A percentile compares a stretch with the other conserved stretches of the same genome.
These are phyloP conservation scores for Magallana gigas DNA, from an alignment of 1,140 invertebrate species.

Conservation along the genomic window DNA sequence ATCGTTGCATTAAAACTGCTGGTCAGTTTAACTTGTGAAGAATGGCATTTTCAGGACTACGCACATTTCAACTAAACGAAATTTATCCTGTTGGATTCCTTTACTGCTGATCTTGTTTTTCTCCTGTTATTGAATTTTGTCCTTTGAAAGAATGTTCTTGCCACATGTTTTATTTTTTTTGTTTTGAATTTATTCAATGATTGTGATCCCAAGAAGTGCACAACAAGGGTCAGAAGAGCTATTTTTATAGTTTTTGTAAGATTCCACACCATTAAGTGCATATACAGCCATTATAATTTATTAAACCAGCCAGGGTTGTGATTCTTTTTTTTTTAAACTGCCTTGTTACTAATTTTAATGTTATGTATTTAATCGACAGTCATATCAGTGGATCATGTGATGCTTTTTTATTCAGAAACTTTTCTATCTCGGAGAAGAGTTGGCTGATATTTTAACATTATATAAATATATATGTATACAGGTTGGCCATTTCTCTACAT, in stretches of 20 bases:
- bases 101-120: not conserved
- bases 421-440: not conserved
- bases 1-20: not conserved
- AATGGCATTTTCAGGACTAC: not conserved
- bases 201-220: conserved; percentile 20
- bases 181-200: not conserved
- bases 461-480: not conserved
- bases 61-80: not conserved
- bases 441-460: not conserved
- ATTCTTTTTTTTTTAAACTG: not conserved
- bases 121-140: too few relatives aligned
- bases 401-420: not conserved
- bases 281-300: not conserved
- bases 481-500: not conserved
- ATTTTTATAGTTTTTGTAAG: not conserved
- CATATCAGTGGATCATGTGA: conserved; percentile 11
- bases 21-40: conserved; percentile 1
- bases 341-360: not conserved
- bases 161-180: not conserved
- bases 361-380: not conserved
- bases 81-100: not conserved
- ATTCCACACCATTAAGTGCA: conserved; percentile 25
- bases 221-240: not conserved
- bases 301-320: not conserved
- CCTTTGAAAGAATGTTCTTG: not conserved